Base-by-base conservation (phyloP, 2,797 vertebrate genomes). In the Hyperoplus immaculatus region DNA sequence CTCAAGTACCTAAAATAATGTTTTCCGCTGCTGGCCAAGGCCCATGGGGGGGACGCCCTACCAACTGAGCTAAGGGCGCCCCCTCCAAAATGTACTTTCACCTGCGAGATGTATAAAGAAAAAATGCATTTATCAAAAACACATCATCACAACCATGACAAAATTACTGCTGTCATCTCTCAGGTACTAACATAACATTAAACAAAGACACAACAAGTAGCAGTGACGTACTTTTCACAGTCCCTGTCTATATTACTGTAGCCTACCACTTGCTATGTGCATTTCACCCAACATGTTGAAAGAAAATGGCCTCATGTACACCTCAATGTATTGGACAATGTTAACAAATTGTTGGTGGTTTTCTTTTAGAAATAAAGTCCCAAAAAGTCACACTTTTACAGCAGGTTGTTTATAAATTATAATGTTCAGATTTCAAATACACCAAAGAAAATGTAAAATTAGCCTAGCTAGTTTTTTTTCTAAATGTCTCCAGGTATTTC, bases 341-440 rank as follows among this genome's bases (percentile, higher is more conserved):
- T 47, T 69, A 75, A 66, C 47, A 55, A 50, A 58, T 41, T 67
- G 57, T 69, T 29, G 29, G 29, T 29, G 29, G 29, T 87, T 71
- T 78, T 67, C 78, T 69, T 84, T 79, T 74, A 78, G n/a, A 78
- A 87, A 81, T 79, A 79, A 80, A 85, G 50, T 29, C 29, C 29
- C 29, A 79, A 67, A 77, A 67, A 47, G 6, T 18, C 10, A 11
- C 39, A 61, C 18, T 80, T 82, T 81, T 78, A 18, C 21, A 79
- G 41, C 45, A 75, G 11, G 7, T 55, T 59, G 41, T 68, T 58
- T 15, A 46, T 56, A n/a, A 50, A 53, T 42, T 58, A n/a, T 53
- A 8, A 63, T 49, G 5, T 14, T 65, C 21, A 13, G 14, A 58
- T 15, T 55, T 43, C 8, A 29, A 29, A 58, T 15, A 49, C 1